A percentile compares a stretch with the other conserved stretches of the same genome.
Evolutionary conservation across 2,888 invertebrate species (phyloP).

Genomic region (Pachydiplax longipennis): DNA sequence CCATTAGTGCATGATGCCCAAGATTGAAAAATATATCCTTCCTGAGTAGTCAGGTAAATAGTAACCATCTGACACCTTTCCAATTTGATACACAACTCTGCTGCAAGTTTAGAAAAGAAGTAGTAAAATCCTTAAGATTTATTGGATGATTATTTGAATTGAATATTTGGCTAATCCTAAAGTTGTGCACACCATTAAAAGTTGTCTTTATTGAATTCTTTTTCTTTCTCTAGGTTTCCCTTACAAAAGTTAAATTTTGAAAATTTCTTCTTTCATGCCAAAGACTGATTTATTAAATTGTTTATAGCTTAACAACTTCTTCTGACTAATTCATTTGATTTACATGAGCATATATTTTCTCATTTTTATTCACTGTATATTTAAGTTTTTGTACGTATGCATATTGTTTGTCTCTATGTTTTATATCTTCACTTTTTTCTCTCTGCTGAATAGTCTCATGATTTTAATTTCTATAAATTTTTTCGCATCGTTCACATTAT

Average conservation of each 20-base stretch:
- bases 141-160: slow-evolving; percentile 26
- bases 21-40: slow-evolving; percentile 19
- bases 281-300: slow-evolving; percentile 7
- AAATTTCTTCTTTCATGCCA: neutral
- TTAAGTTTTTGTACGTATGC: slow-evolving; percentile 20
- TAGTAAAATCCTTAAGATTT: slow-evolving; percentile 23
- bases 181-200: slow-evolving; percentile 45
- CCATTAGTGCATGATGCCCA: slow-evolving; percentile 36
- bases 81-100: slow-evolving; percentile 12
- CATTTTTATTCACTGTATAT: slow-evolving; percentile 12
- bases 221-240: slow-evolving; percentile 42
- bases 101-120: slow-evolving; percentile 28
- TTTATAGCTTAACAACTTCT: slow-evolving; percentile 21
- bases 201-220: slow-evolving; percentile 41
- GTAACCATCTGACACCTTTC: slow-evolving; percentile 30
- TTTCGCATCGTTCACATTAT: slow-evolving; percentile 18
- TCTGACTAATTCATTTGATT: slow-evolving; percentile 8
- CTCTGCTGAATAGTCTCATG: slow-evolving; percentile 8
- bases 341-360: neutral
- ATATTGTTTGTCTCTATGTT: slow-evolving; percentile 7
- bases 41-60: slow-evolving; percentile 45
- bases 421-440: slow-evolving; percentile 12
- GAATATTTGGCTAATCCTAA: slow-evolving; percentile 33
- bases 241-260: neutral
- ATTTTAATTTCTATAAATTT: slow-evolving; percentile 21